Evolutionary conservation across 1,140 invertebrate genomes (phyloP), one percentile per base, ranked within the genome.

Genomic region (Aphelinus atriplicis): DNA sequence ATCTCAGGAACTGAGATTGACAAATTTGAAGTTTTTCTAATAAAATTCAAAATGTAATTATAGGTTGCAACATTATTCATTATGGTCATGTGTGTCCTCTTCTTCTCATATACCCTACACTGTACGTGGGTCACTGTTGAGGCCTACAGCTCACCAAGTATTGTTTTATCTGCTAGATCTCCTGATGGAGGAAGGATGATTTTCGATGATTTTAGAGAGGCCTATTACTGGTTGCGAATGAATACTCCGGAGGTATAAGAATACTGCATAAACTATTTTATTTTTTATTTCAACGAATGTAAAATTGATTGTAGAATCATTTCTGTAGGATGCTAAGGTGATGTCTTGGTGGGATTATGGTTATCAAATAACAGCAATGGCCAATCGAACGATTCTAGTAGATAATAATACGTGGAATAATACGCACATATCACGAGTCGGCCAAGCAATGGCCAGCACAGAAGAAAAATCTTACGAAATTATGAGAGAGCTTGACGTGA

Each of bases 291-390:
- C 6, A 26, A 26, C 26, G 26, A 26, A 26, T 26, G 26, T 42
- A 48, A 65, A 70, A 48, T 26, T 75, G 26, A n/a, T 62, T 65
- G 46, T 47, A 5, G 42, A 60, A 74, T 80, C 72, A 80, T 55
- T 75, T 72, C 83, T 26, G 26, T 64, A 96, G 93, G 93, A 98
- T 89, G 94, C 97, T 3, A 95, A 96, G 88, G 93, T 99, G 56
- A 99, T 99, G 98, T 98, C 96, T 1, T 99, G 98, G 98, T 99
- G 98, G 98, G 98, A 99, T 93, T 99, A 99, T 88, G 98, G 98
- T 4, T 99, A 99, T 89, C 98, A 99, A 89, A 99, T 99, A 89
- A 98, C 97, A 43, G 97, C 97, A 9, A 99, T 99, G 97, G 97
- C 97, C 3, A 99, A 99, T 91, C 91, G 97, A 60, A 99, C 97